These are phyloP conservation scores for Eulemur albifrons DNA, from an alignment of 2,797 vertebrate species.

Conservation along the genomic window DNA sequence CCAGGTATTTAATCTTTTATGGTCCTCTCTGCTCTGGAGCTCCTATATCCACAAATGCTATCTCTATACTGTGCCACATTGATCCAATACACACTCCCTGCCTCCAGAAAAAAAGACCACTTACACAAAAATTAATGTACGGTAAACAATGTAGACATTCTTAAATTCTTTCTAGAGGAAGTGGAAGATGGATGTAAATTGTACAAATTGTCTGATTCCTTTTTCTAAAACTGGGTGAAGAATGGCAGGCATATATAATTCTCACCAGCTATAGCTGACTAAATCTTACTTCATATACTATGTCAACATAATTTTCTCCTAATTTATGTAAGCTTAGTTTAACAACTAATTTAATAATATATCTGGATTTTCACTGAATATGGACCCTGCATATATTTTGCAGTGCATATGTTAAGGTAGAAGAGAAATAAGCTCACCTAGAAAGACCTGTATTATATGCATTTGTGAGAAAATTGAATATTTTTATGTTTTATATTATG, in stretches of 20 bases:
- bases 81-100: neutral
- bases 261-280: neutral
- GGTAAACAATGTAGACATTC: neutral
- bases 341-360: neutral
- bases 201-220: neutral
- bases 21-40: neutral
- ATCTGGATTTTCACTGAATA: neutral
- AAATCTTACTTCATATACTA: neutral
- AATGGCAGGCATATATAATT: neutral
- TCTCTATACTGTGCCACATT: neutral
- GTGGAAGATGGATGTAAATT: neutral
- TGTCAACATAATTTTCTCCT: neutral
- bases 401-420: neutral
- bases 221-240: constrained; percentile 15
- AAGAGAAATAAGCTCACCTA: neutral
- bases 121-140: neutral
- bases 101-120: neutral
- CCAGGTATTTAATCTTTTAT: neutral
- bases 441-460: neutral
- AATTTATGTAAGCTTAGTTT: constrained; percentile 8
- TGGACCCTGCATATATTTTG: neutral
- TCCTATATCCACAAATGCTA: neutral
- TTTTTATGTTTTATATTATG: neutral
- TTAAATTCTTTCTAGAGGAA: neutral
- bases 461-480: constrained; percentile 31